Evolutionary conservation across 2,113 vertebrate species (phyloP).

Genomic region (Struthidea cinerea): DNA sequence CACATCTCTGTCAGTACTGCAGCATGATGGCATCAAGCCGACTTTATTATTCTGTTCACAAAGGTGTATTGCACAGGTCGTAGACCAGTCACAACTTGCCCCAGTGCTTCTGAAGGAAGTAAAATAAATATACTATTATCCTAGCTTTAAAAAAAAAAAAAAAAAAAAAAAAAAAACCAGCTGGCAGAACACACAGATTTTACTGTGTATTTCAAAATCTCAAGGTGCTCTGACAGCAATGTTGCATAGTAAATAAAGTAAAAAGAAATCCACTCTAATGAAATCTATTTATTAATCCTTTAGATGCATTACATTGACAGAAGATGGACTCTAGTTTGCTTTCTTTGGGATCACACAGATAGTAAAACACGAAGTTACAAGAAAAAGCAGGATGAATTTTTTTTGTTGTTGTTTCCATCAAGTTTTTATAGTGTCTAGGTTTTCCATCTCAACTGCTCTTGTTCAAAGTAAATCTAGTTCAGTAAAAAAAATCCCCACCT

Average conservation of each 20-base stretch:
- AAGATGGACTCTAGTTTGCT: neutral
- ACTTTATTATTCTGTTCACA: slow-evolving; percentile 13
- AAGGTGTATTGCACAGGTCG: neutral
- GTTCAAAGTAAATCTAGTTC: slow-evolving; percentile 43
- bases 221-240: neutral
- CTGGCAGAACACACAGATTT: neutral
- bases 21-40: neutral
- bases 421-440: neutral
- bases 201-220: neutral
- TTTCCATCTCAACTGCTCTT: slow-evolving; percentile 31
- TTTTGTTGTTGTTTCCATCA: neutral
- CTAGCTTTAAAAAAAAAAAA: neutral
- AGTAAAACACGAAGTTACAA: neutral
- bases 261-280: neutral
- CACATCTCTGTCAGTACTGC: neutral
- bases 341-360: neutral
- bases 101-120: neutral
- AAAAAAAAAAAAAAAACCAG: neutral
- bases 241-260: neutral
- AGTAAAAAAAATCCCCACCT: slow-evolving; percentile 21
- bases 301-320: neutral
- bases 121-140: neutral
- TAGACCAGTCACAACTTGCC: slow-evolving; percentile 18
- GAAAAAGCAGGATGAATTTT: neutral
- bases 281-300: neutral